phyloP scores from a whole-genome alignment of 2,113 vertebrate genomes.

The Reinhardtius hippoglossoides region DNA sequence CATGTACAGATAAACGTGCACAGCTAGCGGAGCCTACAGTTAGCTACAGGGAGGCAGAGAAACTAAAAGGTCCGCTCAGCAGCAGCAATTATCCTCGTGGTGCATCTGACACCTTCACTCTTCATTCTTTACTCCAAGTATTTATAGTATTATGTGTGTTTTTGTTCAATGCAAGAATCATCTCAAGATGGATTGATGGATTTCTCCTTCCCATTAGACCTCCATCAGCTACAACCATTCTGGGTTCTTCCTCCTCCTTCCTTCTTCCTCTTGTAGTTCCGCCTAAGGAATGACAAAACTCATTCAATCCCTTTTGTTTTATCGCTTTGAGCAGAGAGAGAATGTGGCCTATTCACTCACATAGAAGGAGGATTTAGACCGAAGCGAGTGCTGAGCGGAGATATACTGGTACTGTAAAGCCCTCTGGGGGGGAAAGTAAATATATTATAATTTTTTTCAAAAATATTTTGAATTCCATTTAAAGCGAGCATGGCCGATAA shows the following conservation, averaged over 20 bases:
- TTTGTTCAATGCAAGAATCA: background rate
- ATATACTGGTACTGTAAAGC: conserved; percentile 36
- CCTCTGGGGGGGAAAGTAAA: conserved; percentile 19
- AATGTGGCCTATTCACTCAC: conserved; percentile 46
- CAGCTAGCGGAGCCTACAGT: background rate
- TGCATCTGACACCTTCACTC: background rate
- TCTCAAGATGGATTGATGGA: background rate
- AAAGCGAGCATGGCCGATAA: background rate
- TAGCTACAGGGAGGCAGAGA: no score
- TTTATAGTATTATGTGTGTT: background rate
- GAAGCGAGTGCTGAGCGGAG: conserved; percentile 47
- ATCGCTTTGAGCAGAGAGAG: conserved; percentile 45
- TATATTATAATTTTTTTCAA: conserved; percentile 7
- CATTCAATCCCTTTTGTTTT: conserved; percentile 48
- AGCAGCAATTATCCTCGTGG: no score
- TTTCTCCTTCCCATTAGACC: background rate
- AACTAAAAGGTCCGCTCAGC: background rate
- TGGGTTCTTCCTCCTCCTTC: background rate
- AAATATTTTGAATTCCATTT: conserved; percentile 9
- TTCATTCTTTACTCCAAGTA: background rate
- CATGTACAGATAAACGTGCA: background rate
- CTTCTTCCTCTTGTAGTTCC: conserved; percentile 38
- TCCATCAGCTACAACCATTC: conserved; percentile 2
- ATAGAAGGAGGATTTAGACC: conserved; percentile 52
- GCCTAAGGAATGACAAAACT: conserved; percentile 32